Evolutionary conservation across 37 sponge, comb jelly and placozoan species (phyloP).

Genomic region (Chondrosia reniformis): DNA sequence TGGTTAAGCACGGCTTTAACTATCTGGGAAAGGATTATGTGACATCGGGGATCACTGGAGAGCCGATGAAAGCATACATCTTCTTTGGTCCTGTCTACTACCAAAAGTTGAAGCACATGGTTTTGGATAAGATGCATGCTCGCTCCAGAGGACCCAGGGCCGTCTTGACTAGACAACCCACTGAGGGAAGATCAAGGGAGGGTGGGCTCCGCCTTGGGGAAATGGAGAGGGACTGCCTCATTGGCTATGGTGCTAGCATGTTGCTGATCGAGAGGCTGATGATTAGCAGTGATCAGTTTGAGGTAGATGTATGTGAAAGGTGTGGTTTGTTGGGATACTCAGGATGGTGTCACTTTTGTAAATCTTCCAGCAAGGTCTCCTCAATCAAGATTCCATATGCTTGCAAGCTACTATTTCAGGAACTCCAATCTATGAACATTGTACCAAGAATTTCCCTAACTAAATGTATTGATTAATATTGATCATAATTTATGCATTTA

Average conservation of each 20-base stretch:
- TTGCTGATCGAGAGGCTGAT: constrained; percentile 93
- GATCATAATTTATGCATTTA: not conserved
- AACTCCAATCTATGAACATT: constrained; percentile 98
- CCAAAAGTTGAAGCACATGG: constrained; percentile 99
- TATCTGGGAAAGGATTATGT: constrained; percentile 95
- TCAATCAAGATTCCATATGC: constrained; percentile 97
- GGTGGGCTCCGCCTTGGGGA: constrained; percentile 98
- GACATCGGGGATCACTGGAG: constrained; percentile 97
- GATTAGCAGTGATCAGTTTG: constrained; percentile 95
- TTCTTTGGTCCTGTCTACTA: constrained; percentile 99
- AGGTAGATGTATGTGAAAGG: constrained; percentile 91
- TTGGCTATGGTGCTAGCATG: constrained; percentile 98
- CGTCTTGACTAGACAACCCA: constrained; percentile 94
- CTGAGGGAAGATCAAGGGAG: constrained; percentile 96
- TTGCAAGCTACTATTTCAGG: constrained; percentile 97
- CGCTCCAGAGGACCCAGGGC: constrained; percentile 94
- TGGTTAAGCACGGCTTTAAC: constrained; percentile 86
- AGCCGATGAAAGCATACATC: constrained; percentile 88
- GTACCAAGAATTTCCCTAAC: constrained; percentile 76
- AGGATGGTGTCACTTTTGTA: constrained; percentile 93
- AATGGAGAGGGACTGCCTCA: constrained; percentile 99
- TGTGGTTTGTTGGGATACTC: constrained; percentile 97
- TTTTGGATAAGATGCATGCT: constrained; percentile 98
- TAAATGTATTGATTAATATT: constrained; percentile 31
- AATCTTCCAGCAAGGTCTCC: constrained; percentile 82